Evolutionary conservation across 2,888 invertebrate genomes (phyloP).

Genomic region (Chromoteleia sp.): DNA sequence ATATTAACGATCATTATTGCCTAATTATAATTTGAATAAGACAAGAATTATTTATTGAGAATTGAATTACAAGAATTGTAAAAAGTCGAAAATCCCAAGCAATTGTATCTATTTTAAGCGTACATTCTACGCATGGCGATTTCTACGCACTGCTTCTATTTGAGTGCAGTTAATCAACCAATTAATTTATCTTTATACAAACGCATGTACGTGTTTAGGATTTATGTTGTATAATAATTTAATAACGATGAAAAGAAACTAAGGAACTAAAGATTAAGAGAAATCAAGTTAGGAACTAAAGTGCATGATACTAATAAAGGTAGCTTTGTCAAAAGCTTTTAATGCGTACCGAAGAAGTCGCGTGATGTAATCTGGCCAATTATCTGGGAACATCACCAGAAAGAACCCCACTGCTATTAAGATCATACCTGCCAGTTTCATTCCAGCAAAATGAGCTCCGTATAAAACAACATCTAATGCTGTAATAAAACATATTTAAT

Average conservation of each 20-base stretch:
- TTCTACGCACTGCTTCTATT: conserved; percentile 79
- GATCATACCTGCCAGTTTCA: conserved; percentile 97
- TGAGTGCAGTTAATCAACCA: conserved; percentile 76
- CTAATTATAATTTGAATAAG: background rate
- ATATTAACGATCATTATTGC: no score
- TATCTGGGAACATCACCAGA: conserved; percentile 97
- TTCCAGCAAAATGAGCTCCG: conserved; percentile 94
- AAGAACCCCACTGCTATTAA: conserved; percentile 96
- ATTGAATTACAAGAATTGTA: background rate
- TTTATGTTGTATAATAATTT: conserved; percentile 64
- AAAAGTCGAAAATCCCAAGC: conserved; percentile 65
- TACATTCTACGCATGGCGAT: conserved; percentile 66
- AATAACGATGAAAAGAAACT: conserved; percentile 69
- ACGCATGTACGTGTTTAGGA: conserved; percentile 55
- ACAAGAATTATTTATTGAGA: background rate
- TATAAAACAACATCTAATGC: conserved; percentile 95
- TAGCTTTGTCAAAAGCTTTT: conserved; percentile 60
- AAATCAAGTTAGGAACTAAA: conserved; percentile 76
- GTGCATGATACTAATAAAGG: conserved; percentile 76
- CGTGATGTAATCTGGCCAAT: conserved; percentile 98
- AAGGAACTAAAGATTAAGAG: conserved; percentile 76
- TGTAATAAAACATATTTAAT: conserved; percentile 85
- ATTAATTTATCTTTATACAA: conserved; percentile 53
- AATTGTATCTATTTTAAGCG: conserved; percentile 60
- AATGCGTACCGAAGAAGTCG: conserved; percentile 91